phyloP scores from a whole-genome alignment of 2,113 vertebrate species.

The Oceanodroma tethys region DNA sequence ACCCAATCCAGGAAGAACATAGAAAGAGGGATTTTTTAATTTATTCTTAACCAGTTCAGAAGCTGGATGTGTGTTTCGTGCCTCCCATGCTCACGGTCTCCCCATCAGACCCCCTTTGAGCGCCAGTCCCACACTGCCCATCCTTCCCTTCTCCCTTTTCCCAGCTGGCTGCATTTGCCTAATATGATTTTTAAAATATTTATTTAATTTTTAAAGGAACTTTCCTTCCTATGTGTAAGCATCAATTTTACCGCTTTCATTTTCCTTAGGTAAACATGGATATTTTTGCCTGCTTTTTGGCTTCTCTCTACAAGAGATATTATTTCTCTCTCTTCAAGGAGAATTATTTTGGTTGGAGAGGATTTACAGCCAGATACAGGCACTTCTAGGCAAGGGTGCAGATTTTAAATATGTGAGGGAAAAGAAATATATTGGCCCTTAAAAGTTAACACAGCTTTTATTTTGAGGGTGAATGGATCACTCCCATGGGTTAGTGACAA shows the following conservation, averaged over 20 bases:
- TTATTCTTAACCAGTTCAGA: not conserved
- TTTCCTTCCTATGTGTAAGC: not conserved
- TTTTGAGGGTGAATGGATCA: conserved; percentile 9
- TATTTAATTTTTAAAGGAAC: not conserved
- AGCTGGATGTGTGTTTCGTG: not conserved
- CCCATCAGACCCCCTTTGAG: not conserved
- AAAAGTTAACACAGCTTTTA: conserved; percentile 20
- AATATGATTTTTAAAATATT: not conserved
- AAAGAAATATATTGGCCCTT: not conserved
- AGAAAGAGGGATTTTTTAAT: not conserved
- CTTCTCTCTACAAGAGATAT: not conserved
- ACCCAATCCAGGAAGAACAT: not conserved
- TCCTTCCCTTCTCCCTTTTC: not conserved
- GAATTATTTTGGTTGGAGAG: conserved; percentile 49
- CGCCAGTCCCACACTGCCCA: not conserved
- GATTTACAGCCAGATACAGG: conserved; percentile 31
- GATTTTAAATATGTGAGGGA: conserved; percentile 20
- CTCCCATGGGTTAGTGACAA: conserved; percentile 6
- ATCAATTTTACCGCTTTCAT: not conserved
- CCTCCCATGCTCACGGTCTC: not conserved
- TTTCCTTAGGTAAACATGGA: not conserved
- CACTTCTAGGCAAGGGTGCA: conserved; percentile 21
- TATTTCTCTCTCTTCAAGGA: conserved; percentile 6
- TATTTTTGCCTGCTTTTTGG: conserved; percentile 40
- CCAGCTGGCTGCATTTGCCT: not conserved